phyloP scores from a whole-genome alignment of 35 echinoderm and acorn worm species.

The Patiria miniata region DNA sequence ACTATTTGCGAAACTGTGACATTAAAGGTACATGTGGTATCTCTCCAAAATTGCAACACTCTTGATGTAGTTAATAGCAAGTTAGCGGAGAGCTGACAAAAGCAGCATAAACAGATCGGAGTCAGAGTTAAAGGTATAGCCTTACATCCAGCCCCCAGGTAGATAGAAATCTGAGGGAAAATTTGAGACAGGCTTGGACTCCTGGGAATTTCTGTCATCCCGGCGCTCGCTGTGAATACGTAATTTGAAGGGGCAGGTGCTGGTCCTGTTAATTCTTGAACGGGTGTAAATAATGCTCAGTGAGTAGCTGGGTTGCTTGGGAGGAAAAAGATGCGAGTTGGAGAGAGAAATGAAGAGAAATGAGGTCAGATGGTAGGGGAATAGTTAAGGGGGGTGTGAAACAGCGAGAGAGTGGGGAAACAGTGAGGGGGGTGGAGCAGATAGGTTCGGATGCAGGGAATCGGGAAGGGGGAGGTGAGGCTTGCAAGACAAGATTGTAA shows the following conservation, averaged over 20 bases:
- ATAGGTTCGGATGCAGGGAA: too few species aligned
- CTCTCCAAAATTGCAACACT: too few species aligned
- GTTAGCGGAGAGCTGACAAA: too few species aligned
- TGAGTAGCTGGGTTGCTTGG: not conserved
- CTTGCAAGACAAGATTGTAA: too few species aligned
- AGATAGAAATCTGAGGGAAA: conserved; percentile 11
- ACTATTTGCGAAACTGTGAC: too few species aligned
- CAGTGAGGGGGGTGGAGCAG: too few species aligned
- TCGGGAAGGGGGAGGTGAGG: too few species aligned
- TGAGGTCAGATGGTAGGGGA: not conserved
- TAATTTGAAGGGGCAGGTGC: conserved; percentile 9
- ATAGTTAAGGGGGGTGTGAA: too few species aligned
- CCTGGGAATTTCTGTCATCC: not conserved
- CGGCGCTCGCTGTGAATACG: not conserved
- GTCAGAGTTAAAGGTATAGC: not conserved
- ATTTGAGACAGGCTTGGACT: not conserved
- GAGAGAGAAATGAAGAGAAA: not conserved
- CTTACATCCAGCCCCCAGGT: not conserved
- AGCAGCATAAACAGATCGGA: too few species aligned
- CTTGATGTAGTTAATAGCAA: too few species aligned
- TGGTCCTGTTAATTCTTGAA: not conserved
- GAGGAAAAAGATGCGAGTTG: not conserved
- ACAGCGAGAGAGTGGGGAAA: too few species aligned
- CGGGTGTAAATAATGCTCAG: not conserved
- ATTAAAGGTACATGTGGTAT: too few species aligned